Evolutionary conservation across 2,113 vertebrate species (phyloP).

Genomic region (Isurus oxyrinchus): DNA sequence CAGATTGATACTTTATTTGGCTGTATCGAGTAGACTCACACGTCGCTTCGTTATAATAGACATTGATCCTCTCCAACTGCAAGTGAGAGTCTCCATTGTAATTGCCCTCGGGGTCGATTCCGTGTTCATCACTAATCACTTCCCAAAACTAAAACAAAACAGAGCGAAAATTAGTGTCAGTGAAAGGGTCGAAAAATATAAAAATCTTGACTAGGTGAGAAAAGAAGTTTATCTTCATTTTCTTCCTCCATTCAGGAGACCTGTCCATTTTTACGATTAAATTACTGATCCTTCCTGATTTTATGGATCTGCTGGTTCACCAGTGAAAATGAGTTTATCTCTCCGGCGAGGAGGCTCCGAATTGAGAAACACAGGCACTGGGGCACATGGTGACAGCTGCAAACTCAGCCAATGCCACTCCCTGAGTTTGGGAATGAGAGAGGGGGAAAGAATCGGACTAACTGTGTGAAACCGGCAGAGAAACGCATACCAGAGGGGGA

Average conservation of each 20-base stretch:
- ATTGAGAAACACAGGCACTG: no score
- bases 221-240: background rate
- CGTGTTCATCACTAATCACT: slow-evolving; percentile 5
- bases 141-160: slow-evolving; percentile 43
- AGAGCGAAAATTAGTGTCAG: slow-evolving; percentile 13
- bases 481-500: no score
- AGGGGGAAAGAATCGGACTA: background rate
- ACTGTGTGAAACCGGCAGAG: no score
- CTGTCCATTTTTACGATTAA: background rate
- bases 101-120: slow-evolving; percentile 71
- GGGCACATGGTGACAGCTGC: background rate
- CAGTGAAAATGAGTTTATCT: no score
- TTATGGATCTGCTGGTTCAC: no score
- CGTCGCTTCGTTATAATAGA: slow-evolving; percentile 89
- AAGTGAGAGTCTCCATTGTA: slow-evolving; percentile 79
- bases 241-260: background rate
- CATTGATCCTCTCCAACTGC: slow-evolving; percentile 84
- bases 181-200: background rate
- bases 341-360: no score
- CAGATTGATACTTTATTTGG: background rate
- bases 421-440: background rate
- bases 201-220: background rate
- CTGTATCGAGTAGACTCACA: slow-evolving; percentile 50
- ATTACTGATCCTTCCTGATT: background rate
- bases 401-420: background rate